Conservation (phyloP, 1,140 invertebrate genomes). For the Ceratina japonica region DNA sequence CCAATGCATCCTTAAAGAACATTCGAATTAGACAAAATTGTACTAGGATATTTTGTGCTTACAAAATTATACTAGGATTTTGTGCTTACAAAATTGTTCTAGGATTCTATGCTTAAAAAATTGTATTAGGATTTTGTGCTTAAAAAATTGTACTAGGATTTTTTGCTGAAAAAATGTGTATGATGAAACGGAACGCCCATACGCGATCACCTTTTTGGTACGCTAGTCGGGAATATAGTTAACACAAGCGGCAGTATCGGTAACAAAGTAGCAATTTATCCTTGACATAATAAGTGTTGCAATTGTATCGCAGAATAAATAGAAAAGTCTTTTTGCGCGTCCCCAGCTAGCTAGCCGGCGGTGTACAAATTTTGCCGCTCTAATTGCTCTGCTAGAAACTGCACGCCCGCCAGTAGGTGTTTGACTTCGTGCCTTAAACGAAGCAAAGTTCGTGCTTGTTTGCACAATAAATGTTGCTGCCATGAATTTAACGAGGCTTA, state of each 20-base stretch:
- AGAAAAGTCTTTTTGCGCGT: constrained; percentile 1
- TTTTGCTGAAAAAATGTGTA: too few species aligned
- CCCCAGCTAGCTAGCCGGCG: background rate
- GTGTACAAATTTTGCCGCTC: constrained; percentile 35
- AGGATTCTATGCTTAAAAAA: too few species aligned
- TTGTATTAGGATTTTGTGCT: too few species aligned
- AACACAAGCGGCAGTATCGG: background rate
- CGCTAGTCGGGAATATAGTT: background rate
- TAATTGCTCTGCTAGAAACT: constrained; percentile 26
- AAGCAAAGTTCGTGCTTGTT: background rate
- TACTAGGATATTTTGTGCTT: too few species aligned
- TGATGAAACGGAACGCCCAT: too few species aligned
- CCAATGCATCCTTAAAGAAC: too few species aligned
- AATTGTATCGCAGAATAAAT: constrained; percentile 5
- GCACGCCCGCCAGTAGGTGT: background rate
- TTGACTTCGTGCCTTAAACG: background rate
- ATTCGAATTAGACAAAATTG: too few species aligned
- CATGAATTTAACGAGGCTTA: background rate
- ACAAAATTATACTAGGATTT: too few species aligned
- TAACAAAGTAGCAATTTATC: constrained; percentile 16
- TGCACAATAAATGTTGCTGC: background rate
- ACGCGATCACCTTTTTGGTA: background rate
- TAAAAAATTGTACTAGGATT: too few species aligned
- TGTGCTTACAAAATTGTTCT: too few species aligned
- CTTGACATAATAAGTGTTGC: constrained; percentile 14